Evolutionary conservation across 2,888 invertebrate genomes (phyloP), one percentile per base, ranked within the genome.

Genomic region (Alentia gelatinosa): DNA sequence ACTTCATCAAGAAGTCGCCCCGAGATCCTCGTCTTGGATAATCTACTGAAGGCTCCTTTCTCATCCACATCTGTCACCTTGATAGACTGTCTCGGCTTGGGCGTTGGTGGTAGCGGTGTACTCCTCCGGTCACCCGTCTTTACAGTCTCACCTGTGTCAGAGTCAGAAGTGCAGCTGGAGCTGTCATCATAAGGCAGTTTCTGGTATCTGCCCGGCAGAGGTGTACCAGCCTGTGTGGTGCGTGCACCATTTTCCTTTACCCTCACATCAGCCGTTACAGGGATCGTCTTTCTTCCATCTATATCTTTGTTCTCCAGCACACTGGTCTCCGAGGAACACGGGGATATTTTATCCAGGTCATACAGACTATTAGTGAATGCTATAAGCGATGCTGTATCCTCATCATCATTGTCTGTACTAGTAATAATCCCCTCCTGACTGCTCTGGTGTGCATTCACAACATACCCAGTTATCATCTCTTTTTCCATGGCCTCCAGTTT

Each of bases 321-420:
- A 26, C 74, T 74, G 30, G 15, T 33, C 74, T 74, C 74, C 15
- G 74, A 74, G n/a, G 63, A 7, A 4, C 74, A 33, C 26, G 3
- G 26, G 26, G 30, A 47, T 47, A 5, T 19, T 37, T 79, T 3
- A n/a, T 35, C 39, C 4, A 79, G 39, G 7, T 86, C 86, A 86
- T 86, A 86, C 86, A 86, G 33, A 47, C 47, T 47, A 26, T 42
- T 30, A 26, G 47, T 47, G 47, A 86, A 86, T 15, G 42, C 86
- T 23, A 26, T 42, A 1, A 86, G 86, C 3, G 86, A 86, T 19
- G 42, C 47, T 1, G 47, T 33, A 5, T 86, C 86, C 19, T 15
- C 83, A 1, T 83, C 56, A 1, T n/a, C 19, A 12, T 19, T n/a
- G 3, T 56, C 56, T 56, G 23, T 1, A 9, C 56, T 12, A 56